Evolutionary conservation across 1,140 invertebrate species (phyloP), one percentile per base, ranked within the genome.

Genomic region (Dendrolimus kikuchii): DNA sequence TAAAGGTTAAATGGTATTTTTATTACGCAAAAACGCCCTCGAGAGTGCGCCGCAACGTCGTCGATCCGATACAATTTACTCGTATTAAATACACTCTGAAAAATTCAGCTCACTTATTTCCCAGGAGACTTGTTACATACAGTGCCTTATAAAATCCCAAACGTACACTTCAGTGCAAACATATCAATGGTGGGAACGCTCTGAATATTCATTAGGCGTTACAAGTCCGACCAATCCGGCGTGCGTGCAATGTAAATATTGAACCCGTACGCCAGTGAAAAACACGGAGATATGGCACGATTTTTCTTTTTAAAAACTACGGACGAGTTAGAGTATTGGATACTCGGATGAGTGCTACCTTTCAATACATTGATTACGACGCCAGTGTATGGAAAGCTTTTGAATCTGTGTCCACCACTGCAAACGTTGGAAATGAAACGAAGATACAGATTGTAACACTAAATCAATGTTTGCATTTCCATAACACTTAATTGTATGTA

Each of bases 151-250:
- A 54, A 48, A 60, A 55, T 57, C 63, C 59, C 56, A 49, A 58
- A 58, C 50, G 56, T 60, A 60, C 53, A 52, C 53, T 58, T 57
- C 58, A 46, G 52, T 23, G 49, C 54, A 66, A 60, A 66, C 59
- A 64, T 64, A 60, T 59, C 61, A 57, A 61, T 64, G 53, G n/a
- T n/a, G n/a, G n/a, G n/a, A n/a, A n/a, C n/a, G n/a, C n/a, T 59
- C 43, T 67, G 64, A 64, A 67, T 67, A 64, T 67, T 67, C 64
- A 67, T 61, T 53, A 49, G 47, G n/a, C n/a, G n/a, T n/a, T n/a
- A n/a, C n/a, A n/a, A n/a, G n/a, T n/a, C n/a, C 50, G 53, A 60
- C 55, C 60, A 62, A 58, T 60, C 50, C 51, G 9, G 50, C 51
- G 52, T 53, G 61, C 55, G 62, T 62, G 53, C 58, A 54, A 40